These are phyloP conservation scores for Laothoe populi DNA, from an alignment of 2,888 invertebrate species.

Conservation along the genomic window DNA sequence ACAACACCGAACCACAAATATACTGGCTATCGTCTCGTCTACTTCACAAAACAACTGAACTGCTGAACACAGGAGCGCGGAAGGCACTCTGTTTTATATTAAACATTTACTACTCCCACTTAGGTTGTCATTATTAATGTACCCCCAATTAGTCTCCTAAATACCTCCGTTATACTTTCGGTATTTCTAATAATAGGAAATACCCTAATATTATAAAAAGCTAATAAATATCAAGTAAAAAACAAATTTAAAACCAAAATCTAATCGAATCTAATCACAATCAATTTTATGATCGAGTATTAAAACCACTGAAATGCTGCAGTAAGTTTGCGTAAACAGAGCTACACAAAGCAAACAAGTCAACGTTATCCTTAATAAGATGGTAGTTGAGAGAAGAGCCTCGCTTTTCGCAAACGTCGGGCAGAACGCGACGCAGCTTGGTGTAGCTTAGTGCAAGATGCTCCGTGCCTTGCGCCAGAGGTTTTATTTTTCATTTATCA, in stretches of 20 bases:
- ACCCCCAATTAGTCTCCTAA: no score
- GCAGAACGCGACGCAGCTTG: conserved; percentile 29
- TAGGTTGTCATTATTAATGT: no score
- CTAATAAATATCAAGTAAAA: background rate
- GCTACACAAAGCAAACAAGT: conserved; percentile 53
- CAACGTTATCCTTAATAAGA: conserved; percentile 57
- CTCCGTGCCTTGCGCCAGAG: conserved; percentile 33
- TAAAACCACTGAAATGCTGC: conserved; percentile 42
- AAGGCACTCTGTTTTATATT: no score
- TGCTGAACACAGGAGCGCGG: no score
- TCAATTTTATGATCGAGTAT: conserved; percentile 41
- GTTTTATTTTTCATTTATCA: conserved; percentile 68
- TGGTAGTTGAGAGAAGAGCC: conserved; percentile 49
- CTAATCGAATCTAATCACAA: conserved; percentile 32
- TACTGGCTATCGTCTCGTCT: no score
- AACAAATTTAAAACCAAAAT: background rate
- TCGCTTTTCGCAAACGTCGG: conserved; percentile 40
- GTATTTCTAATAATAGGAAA: no score
- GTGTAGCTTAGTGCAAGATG: conserved; percentile 32
- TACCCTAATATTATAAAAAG: no score
- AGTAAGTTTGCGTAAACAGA: conserved; percentile 45
- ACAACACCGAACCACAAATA: no score
- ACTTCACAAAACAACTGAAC: no score
- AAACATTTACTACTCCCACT: no score
- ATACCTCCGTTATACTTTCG: no score